A percentile compares a stretch with the other conserved stretches of the same genome.
Evolutionary conservation across 2,113 vertebrate species (phyloP).

Genomic region (Callipepla squamata): DNA sequence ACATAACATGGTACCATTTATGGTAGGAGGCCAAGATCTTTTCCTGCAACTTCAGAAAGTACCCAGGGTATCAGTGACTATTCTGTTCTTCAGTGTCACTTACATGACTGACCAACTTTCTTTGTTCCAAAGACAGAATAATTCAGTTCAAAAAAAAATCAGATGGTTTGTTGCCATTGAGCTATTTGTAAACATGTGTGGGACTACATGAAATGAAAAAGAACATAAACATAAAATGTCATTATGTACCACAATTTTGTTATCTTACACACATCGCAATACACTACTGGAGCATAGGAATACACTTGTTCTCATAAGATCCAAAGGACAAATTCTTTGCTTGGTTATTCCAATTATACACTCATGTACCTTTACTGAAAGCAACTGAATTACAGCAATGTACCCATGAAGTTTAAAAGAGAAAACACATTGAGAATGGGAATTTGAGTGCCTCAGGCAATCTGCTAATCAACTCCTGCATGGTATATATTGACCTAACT

Average conservation of each 20-base stretch:
- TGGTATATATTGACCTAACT: not conserved
- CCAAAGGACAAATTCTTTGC: not conserved
- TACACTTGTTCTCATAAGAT: not conserved
- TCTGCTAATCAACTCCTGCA: not conserved
- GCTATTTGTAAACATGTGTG: not conserved
- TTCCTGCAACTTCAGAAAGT: not conserved
- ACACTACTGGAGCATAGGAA: not conserved
- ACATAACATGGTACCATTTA: slow-evolving; percentile 30
- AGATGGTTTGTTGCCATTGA: not conserved
- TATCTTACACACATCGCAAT: not conserved
- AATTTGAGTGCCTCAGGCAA: not conserved
- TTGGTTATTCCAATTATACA: not conserved
- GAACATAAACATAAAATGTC: not conserved
- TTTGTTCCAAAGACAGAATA: not conserved
- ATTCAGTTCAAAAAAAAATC: not conserved
- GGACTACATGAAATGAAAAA: not conserved
- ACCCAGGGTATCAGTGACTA: not conserved
- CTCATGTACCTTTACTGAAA: not conserved
- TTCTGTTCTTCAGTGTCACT: not conserved
- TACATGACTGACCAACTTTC: not conserved
- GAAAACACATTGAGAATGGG: not conserved
- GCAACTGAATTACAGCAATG: not conserved
- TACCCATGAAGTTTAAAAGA: not conserved
- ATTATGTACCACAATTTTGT: not conserved
- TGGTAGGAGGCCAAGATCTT: not conserved